Conservation (phyloP, 2,888 invertebrate species). For the Apamea monoglypha region DNA sequence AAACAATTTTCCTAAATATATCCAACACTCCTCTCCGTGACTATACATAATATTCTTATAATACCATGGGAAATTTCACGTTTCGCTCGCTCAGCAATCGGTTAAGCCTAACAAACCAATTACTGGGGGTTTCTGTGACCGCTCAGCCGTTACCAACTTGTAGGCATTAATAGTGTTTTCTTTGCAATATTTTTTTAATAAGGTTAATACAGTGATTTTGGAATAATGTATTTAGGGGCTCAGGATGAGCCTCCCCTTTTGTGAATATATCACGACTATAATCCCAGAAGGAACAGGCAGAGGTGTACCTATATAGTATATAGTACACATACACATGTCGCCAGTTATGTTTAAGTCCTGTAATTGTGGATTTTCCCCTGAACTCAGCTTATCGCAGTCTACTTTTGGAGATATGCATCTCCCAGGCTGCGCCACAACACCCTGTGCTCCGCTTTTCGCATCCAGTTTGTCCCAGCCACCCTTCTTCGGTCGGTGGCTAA, state of each 20-base stretch:
- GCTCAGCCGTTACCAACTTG: neutral
- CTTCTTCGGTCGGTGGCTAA: too few species aligned
- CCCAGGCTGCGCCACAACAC: too few species aligned
- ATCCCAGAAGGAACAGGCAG: neutral
- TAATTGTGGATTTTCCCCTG: too few species aligned
- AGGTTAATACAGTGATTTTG: neutral
- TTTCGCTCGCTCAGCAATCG: constrained; percentile 67
- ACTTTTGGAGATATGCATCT: too few species aligned
- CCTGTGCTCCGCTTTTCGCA: too few species aligned
- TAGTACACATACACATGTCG: too few species aligned
- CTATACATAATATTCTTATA: neutral
- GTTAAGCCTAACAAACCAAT: constrained; percentile 68
- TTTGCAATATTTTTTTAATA: neutral
- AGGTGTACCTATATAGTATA: too few species aligned
- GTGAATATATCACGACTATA: neutral
- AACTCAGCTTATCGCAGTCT: too few species aligned
- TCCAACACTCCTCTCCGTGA: neutral
- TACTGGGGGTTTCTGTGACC: neutral
- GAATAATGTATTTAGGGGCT: neutral
- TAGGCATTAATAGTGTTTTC: neutral
- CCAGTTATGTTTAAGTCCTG: too few species aligned
- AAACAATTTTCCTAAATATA: neutral
- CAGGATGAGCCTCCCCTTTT: neutral
- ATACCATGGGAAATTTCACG: constrained; percentile 41
- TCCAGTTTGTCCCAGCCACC: too few species aligned